These are phyloP conservation scores for Psittacara wagleri DNA, from an alignment of 2,113 vertebrate species.

Conservation along the genomic window DNA sequence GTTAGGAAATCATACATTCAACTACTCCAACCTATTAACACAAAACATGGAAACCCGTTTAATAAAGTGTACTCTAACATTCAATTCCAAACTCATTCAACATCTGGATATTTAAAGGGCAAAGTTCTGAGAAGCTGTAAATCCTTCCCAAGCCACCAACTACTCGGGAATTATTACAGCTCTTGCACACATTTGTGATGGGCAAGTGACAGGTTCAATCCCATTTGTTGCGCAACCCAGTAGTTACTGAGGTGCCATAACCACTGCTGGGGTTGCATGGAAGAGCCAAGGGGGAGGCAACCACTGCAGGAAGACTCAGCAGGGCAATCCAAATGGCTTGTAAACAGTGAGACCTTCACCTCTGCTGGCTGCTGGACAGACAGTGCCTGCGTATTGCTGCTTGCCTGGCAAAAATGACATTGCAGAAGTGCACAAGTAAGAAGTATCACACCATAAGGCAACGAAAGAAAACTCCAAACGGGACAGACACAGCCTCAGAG, in stretches of 20 bases:
- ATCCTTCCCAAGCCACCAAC: background rate
- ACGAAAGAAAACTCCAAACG: background rate
- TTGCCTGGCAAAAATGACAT: accelerated
- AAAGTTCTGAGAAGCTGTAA: background rate
- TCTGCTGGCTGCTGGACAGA: background rate
- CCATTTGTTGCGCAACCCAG: background rate
- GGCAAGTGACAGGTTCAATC: background rate
- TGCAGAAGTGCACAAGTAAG: background rate
- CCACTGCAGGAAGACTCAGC: background rate
- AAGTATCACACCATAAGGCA: accelerated
- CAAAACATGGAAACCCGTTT: background rate
- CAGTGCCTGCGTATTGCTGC: accelerated
- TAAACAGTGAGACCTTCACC: background rate
- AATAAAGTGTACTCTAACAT: background rate
- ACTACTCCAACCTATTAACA: background rate
- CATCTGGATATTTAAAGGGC: background rate
- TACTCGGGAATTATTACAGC: background rate
- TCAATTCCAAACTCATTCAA: background rate
- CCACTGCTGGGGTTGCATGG: background rate
- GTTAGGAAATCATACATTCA: background rate
- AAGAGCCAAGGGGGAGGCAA: background rate
- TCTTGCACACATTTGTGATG: accelerated
- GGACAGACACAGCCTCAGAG: accelerated
- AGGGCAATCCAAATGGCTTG: background rate
- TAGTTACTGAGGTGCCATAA: background rate